Evolutionary conservation across 2,113 vertebrate species (phyloP), one percentile per base, ranked within the genome.

Genomic region (Apaloderma vittatum): DNA sequence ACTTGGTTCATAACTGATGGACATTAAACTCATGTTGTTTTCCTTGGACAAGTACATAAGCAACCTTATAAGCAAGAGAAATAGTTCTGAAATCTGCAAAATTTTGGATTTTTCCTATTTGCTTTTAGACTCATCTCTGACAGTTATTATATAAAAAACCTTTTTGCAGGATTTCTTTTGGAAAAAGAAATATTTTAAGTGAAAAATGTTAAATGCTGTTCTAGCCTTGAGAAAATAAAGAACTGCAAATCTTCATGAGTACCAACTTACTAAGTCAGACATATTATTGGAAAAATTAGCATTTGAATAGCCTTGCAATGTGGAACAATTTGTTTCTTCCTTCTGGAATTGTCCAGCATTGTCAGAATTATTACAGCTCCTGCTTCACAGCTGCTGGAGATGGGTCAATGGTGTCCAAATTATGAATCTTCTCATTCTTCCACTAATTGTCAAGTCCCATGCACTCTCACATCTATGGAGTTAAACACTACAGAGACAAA

Each of bases 311-410:
- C 23, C 59, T 71, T 94, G 61, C 32, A 94, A 40, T 81, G 17
- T 70, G 13, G 24, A 89, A 95, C 90, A 90, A 85, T 79, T 86
- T 94, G 73, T 83, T 96, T 79, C 66, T 93, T 94, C 51, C 29
- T 93, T 8, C 49, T 74, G 61, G 96, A 95, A 87, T 63, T 91
- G 20, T 77, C 88, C 71, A 71, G 19, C 49, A 65, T 66, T 76
- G 46, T 34, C 36, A 94, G 51, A 73, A 6, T 65, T 89, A 65
- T 52, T 46, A 45, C 20, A 88, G 12, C 4, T 68, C 12, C 23
- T 48, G 37, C 34, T 82, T 86, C 51, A 43, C 17, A 66, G 7
- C 27, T 3, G 1, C 46, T 88, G 22, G 54, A 86, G 43, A 68
- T 49, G n/a, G 55, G 76, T 90, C 49, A 37, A 11, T 58, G 49